These are phyloP conservation scores for Perognathus longimembris DNA, from an alignment of 2,113 vertebrate genomes.

Conservation along the genomic window DNA sequence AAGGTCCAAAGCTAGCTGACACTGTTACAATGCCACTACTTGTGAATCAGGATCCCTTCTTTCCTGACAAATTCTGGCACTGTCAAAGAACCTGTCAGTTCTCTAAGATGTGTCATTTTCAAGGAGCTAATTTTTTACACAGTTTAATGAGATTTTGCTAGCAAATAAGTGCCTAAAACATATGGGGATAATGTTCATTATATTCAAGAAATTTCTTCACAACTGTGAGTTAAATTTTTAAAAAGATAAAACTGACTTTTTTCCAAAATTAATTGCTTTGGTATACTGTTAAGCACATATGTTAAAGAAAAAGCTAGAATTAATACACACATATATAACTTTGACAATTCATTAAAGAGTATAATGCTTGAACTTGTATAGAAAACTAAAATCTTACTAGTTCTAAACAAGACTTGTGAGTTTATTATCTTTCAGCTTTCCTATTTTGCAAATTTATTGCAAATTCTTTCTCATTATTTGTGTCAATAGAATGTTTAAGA, in stretches of 20 bases:
- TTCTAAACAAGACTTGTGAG: not conserved
- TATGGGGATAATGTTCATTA: conserved; percentile 63
- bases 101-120: conserved; percentile 53
- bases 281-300: conserved; percentile 48
- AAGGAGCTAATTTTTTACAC: conserved; percentile 60
- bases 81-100: conserved; percentile 29
- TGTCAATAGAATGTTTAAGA: not conserved
- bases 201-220: conserved; percentile 57
- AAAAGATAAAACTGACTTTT: conserved; percentile 49
- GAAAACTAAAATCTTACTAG: not conserved
- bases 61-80: conserved; percentile 27
- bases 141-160: conserved; percentile 74
- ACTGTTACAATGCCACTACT: not conserved
- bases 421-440: not conserved
- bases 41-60: not conserved
- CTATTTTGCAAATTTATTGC: not conserved
- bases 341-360: conserved; percentile 57
- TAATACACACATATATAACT: conserved; percentile 33
- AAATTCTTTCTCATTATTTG: not conserved
- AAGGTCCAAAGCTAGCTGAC: not conserved
- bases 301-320: conserved; percentile 44
- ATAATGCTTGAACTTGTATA: not conserved
- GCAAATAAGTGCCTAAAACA: conserved; percentile 64
- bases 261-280: conserved; percentile 66
- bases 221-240: conserved; percentile 66